Evolutionary conservation across 64 coral and sea anemone species (phyloP).

Genomic region (Montipora capricornis): DNA sequence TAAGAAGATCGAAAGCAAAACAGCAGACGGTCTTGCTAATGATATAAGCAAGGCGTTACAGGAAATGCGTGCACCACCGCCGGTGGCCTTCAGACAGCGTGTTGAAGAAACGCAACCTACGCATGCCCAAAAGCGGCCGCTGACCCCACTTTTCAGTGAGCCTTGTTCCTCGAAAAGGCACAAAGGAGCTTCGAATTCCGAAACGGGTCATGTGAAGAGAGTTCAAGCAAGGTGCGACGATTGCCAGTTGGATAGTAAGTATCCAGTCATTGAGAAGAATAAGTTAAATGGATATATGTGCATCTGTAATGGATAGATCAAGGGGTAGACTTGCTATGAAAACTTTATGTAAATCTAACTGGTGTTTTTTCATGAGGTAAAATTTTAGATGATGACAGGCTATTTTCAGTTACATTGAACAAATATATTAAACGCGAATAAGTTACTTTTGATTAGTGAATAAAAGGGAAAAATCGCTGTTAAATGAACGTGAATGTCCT

Average conservation of each 20-base stretch:
- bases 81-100: no score
- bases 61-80: not conserved
- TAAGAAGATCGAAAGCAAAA: not conserved
- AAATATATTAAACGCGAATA: no score
- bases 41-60: not conserved
- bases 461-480: no score
- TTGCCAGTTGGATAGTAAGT: not conserved
- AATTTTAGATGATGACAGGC: no score
- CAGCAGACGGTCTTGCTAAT: not conserved
- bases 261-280: not conserved
- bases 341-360: no score
- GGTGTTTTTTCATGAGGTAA: no score
- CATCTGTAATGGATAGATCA: not conserved
- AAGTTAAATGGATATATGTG: no score
- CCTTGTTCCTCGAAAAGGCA: not conserved
- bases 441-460: no score
- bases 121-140: not conserved
- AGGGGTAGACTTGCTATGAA: no score
- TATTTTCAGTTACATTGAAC: no score
- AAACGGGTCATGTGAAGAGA: not conserved
- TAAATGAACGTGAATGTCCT: no score
- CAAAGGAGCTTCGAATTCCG: not conserved
- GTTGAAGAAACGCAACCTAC: not conserved
- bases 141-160: not conserved
- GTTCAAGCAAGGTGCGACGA: not conserved